Conservation (phyloP, 2,113 vertebrate genomes). For the Eubucco bourcierii region DNA sequence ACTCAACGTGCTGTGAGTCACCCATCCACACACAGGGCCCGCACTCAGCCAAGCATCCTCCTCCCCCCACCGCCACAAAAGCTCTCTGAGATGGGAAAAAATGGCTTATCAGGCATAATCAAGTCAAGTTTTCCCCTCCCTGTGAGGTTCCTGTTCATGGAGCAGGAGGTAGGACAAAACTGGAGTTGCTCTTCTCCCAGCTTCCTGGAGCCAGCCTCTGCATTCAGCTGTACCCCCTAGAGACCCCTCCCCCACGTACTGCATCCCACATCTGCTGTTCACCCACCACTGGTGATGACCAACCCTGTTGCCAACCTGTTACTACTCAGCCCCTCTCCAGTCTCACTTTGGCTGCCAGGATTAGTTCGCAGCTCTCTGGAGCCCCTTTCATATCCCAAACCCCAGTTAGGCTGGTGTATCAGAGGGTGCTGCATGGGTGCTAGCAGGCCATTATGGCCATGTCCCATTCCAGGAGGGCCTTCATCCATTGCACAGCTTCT, state of each 20-base stretch:
- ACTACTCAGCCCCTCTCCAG: neutral
- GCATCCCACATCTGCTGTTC: neutral
- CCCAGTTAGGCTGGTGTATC: neutral
- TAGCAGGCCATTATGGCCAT: accelerated
- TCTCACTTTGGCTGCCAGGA: neutral
- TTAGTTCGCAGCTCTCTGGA: accelerated
- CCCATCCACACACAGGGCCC: conserved; percentile 50
- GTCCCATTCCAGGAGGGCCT: neutral
- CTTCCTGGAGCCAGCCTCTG: neutral
- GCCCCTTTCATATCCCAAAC: neutral
- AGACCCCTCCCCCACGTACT: neutral
- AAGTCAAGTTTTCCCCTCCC: conserved; percentile 56
- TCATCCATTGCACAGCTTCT: neutral
- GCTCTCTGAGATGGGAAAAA: conserved; percentile 47
- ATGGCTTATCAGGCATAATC: conserved; percentile 55
- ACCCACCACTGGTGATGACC: accelerated
- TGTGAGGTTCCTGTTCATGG: neutral
- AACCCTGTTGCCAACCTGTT: neutral
- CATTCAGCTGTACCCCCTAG: neutral
- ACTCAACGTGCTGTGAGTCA: neutral
- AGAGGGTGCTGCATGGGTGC: accelerated
- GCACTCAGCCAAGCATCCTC: conserved; percentile 23
- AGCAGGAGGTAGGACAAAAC: neutral
- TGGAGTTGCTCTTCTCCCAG: neutral
- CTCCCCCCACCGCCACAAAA: neutral